phyloP scores from a whole-genome alignment of 2,113 vertebrate genomes.

The Symphodus melops region DNA sequence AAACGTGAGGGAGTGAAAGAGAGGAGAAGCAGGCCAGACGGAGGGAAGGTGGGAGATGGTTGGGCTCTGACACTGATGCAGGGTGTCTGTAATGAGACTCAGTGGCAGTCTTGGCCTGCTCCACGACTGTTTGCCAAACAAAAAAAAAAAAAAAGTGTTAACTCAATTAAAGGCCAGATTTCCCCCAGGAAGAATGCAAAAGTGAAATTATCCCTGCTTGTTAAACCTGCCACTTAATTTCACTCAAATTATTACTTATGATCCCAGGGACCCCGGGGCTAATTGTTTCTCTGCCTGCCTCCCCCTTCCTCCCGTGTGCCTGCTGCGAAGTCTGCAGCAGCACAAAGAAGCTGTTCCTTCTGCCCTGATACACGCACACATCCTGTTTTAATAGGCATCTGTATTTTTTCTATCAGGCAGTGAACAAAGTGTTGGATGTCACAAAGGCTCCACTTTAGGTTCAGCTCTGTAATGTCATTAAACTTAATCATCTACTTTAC shows the following conservation, averaged over 20 bases:
- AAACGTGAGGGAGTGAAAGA: background rate
- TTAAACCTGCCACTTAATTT: slow-evolving; percentile 86
- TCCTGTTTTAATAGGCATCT: no score
- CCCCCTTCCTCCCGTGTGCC: slow-evolving; percentile 57
- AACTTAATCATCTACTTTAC: no score
- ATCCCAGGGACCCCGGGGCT: slow-evolving; percentile 79
- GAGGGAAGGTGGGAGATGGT: slow-evolving; percentile 46
- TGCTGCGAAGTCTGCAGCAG: slow-evolving; percentile 68
- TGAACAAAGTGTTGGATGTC: no score
- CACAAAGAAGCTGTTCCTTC: slow-evolving; percentile 69
- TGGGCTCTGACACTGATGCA: slow-evolving; percentile 37
- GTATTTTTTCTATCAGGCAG: no score
- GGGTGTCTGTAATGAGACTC: slow-evolving; percentile 62
- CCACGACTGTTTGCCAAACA: slow-evolving; percentile 79
- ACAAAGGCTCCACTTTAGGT: no score
- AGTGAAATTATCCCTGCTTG: slow-evolving; percentile 82
- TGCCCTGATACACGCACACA: no score
- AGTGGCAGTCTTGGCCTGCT: slow-evolving; percentile 59
- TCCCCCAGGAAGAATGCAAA: slow-evolving; percentile 78
- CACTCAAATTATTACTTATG: slow-evolving; percentile 83
- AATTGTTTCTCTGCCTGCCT: slow-evolving; percentile 76
- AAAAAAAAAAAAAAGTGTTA: slow-evolving; percentile 75
- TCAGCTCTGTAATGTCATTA: no score
- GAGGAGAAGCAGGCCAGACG: slow-evolving; percentile 17
- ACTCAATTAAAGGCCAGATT: slow-evolving; percentile 83